These are phyloP conservation scores for Riparia riparia DNA, from an alignment of 2,113 vertebrate genomes.

Conservation along the genomic window DNA sequence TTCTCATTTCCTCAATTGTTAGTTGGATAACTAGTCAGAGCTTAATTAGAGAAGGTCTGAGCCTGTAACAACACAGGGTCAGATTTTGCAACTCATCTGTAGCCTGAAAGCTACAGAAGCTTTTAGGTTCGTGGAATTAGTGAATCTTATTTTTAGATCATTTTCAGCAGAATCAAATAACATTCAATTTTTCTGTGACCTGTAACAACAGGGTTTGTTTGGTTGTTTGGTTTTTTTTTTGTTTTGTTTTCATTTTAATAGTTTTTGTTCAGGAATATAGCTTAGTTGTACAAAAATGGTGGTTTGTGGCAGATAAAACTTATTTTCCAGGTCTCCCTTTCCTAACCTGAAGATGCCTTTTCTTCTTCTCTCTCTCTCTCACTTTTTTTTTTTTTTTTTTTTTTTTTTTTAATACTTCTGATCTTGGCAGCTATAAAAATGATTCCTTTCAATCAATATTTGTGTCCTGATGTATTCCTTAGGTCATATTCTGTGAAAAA, in stretches of 20 bases:
- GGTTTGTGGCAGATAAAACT: not conserved
- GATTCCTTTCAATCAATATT: not conserved
- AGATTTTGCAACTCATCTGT: constrained; percentile 12
- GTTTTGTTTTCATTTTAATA: not conserved
- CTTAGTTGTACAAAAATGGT: not conserved
- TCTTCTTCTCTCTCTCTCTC: too few relatives aligned
- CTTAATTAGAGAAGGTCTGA: not conserved
- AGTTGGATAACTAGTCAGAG: not conserved
- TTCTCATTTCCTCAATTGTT: not conserved
- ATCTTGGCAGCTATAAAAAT: not conserved
- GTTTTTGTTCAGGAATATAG: not conserved
- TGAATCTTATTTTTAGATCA: not conserved
- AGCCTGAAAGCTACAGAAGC: not conserved
- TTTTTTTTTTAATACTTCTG: not conserved
- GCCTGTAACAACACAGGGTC: not conserved
- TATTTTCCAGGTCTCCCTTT: not conserved
- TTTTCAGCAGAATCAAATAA: not conserved
- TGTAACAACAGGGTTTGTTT: not conserved
- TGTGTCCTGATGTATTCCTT: not conserved
- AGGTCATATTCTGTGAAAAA: not conserved
- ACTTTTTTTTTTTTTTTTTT: not conserved
- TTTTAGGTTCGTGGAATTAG: not conserved
- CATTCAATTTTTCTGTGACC: not conserved
- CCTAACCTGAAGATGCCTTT: not conserved
- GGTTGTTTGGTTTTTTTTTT: not conserved